Base-by-base conservation (phyloP, 2,113 vertebrate genomes). In the Triplophysa dalaica region DNA sequence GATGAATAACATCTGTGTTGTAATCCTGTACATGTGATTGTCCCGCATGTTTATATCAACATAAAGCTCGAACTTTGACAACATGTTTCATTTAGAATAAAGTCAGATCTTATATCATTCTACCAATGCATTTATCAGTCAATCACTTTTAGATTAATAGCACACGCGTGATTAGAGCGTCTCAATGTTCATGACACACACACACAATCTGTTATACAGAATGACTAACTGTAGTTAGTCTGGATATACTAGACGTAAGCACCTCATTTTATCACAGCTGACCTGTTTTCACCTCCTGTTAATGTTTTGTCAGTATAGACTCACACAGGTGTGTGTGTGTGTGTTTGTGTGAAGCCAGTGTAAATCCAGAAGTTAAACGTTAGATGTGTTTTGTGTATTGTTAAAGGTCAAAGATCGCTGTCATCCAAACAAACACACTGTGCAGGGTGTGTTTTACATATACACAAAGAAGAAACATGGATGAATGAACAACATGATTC, bases 381-480 rank as follows among this genome's bases (percentile, higher is more conserved):
- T 6, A 14, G 33, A 13, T 11, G 12, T 38, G n/a, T 19, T 73
- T 73, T 73, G 10, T 73, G n/a, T 67, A 29, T 19, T 52, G 69
- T 58, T 58, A 58, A 60, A 58, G 29, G 52, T 73, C 70, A 58
- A 16, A 58, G 52, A 56, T 70, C 26, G 33, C 17, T 33, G 50
- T 17, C 52, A 26, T 26, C 45, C 24, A 29, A 70, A 54, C 24
- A 54, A 38, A 41, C 17, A 54, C 16, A 38, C 0, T 72, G 17
- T 56, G 16, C 52, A 54, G 45, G 2, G 45, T 48, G 45, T 48
- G 45, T 48, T 48, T 48, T 29, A 29, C 29, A 29, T 29, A 29
- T 29, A 29, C 26, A 29, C 26, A 29, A 29, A 29, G 29, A 29
- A 29, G 29, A 29, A 29, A 29, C 29, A 29, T 29, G 29, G 29